Conservation (phyloP, 2,888 invertebrate species). For the Synergus gifuensis region DNA sequence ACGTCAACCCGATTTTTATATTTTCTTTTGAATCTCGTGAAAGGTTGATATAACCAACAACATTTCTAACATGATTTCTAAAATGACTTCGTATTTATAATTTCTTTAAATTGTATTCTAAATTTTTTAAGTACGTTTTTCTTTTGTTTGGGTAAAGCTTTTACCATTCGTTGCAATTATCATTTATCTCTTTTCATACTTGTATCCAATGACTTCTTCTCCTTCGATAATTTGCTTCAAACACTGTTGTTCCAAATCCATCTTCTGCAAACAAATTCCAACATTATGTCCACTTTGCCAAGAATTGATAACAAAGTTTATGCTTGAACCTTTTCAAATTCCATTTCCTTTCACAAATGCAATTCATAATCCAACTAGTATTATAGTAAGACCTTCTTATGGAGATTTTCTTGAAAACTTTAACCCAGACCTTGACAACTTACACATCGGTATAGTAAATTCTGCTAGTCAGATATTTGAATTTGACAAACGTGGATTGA, state of each 20-base stretch:
- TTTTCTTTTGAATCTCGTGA: background rate
- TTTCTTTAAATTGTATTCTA: background rate
- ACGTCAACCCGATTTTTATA: background rate
- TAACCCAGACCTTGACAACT: constrained; percentile 86
- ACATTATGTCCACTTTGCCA: constrained; percentile 88
- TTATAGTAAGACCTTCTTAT: constrained; percentile 91
- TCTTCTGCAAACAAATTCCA: constrained; percentile 90
- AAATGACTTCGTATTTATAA: background rate
- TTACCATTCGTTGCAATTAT: background rate
- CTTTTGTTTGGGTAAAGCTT: background rate
- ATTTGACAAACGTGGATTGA: constrained; percentile 89
- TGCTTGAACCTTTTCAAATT: constrained; percentile 78
- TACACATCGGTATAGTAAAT: constrained; percentile 94
- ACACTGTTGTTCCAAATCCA: constrained; percentile 89
- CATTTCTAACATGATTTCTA: too few species aligned
- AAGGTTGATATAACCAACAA: background rate
- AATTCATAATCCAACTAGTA: constrained; percentile 87
- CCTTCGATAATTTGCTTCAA: constrained; percentile 93
- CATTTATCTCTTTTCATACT: background rate
- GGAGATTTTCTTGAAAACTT: constrained; percentile 94
- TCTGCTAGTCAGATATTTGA: constrained; percentile 89
- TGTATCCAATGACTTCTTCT: constrained; percentile 76
- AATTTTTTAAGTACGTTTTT: too few species aligned
- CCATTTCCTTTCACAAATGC: constrained; percentile 94
- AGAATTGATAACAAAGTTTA: constrained; percentile 24